Conservation (phyloP, 2,888 invertebrate genomes). For the Athripsodes cinereus region DNA sequence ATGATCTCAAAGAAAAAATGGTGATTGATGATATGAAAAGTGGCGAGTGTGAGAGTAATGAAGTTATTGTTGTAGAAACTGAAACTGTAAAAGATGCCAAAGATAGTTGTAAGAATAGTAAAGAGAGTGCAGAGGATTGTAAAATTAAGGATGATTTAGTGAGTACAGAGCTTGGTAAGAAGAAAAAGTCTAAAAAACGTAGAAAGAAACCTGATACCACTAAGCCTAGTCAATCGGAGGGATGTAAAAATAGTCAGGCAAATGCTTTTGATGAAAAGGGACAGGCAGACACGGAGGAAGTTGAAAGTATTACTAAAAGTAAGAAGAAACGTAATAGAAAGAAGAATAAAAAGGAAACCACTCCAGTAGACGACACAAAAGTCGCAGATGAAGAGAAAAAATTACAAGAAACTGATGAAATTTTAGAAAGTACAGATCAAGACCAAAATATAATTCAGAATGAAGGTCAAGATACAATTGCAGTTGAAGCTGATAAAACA, state of each 20-base stretch:
- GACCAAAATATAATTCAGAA: not conserved
- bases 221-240: too few relatives aligned
- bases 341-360: too few relatives aligned
- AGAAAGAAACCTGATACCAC: too few relatives aligned
- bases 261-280: not conserved
- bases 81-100: not conserved
- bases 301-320: too few relatives aligned
- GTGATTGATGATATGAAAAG: too few relatives aligned
- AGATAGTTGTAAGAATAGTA: not conserved
- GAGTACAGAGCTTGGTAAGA: too few relatives aligned
- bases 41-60: not conserved
- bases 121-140: not conserved
- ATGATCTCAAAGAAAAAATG: not conserved
- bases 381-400: not conserved
- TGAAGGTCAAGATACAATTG: not conserved
- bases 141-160: too few relatives aligned
- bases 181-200: too few relatives aligned
- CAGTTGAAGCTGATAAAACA: not conserved
- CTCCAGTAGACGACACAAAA: too few relatives aligned
- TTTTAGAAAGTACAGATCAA: not conserved
- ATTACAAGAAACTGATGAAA: not conserved
- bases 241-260: too few relatives aligned
- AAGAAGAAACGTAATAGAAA: too few relatives aligned
- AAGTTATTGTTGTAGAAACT: too few relatives aligned
- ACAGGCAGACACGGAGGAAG: not conserved